These are phyloP conservation scores for Ictalurus furcatus DNA, from an alignment of 2,113 vertebrate genomes.

Conservation along the genomic window DNA sequence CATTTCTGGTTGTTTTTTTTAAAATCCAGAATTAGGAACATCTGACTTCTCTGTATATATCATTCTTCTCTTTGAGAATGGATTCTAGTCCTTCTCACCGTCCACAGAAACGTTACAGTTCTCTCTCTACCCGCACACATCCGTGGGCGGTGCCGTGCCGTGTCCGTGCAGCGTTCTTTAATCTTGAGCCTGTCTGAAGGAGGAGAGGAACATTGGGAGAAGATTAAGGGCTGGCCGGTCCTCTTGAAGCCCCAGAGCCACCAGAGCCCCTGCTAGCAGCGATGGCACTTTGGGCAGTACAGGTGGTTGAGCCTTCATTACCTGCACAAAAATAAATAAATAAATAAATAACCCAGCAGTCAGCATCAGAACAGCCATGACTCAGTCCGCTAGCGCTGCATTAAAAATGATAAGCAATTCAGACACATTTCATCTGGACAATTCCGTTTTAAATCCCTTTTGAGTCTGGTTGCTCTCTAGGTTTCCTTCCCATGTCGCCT, in stretches of 20 bases:
- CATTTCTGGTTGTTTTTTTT: neutral
- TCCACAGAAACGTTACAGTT: neutral
- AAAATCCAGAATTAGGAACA: neutral
- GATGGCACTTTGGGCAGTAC: constrained; percentile 73
- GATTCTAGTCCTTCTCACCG: neutral
- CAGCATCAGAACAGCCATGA: neutral
- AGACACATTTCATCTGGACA: neutral
- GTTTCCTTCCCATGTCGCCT: neutral
- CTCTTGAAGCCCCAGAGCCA: constrained; percentile 79
- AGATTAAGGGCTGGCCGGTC: constrained; percentile 74
- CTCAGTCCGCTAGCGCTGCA: neutral
- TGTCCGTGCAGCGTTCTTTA: constrained; percentile 44
- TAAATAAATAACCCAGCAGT: neutral
- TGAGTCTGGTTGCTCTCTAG: neutral
- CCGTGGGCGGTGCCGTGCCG: neutral
- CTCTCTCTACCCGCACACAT: neutral
- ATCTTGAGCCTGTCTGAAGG: constrained; percentile 58
- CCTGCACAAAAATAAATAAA: constrained; percentile 46
- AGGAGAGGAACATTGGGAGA: constrained; percentile 70
- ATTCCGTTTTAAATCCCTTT: neutral
- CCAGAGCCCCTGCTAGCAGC: constrained; percentile 76
- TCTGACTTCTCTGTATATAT: neutral
- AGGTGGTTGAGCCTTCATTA: constrained; percentile 82
- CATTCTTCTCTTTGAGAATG: neutral
- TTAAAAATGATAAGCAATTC: neutral